A percentile compares a stretch with the other conserved stretches of the same genome.
phyloP scores from a whole-genome alignment of 2,797 vertebrate genomes.

The Caiman crocodilus region DNA sequence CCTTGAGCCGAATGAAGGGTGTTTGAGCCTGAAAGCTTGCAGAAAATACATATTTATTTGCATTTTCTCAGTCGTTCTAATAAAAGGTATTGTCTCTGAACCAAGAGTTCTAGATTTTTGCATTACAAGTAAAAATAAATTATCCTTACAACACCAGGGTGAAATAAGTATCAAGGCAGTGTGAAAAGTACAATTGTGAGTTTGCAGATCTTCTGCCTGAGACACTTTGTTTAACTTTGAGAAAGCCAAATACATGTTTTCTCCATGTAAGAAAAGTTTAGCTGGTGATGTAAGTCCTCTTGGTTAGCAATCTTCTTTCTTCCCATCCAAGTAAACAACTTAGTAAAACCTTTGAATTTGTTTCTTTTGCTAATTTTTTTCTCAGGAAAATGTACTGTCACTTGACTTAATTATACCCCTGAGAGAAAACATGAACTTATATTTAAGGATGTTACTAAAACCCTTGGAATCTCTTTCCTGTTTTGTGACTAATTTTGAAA shows the following conservation, averaged over 20 bases:
- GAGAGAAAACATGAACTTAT: conserved; percentile 22
- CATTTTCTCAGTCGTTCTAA: no score
- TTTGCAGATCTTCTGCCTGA: background rate
- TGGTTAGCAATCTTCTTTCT: background rate
- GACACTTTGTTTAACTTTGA: background rate
- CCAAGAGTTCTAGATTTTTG: background rate
- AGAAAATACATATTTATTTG: no score
- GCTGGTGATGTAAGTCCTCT: background rate
- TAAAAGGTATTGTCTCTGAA: no score
- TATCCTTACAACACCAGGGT: background rate
- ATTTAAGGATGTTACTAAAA: conserved; percentile 45
- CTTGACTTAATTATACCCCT: conserved; percentile 22
- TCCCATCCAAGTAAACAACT: background rate
- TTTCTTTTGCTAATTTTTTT: background rate
- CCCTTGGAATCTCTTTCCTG: background rate
- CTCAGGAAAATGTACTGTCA: background rate
- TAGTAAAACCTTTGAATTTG: background rate
- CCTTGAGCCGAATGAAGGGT: no score
- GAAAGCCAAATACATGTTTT: background rate
- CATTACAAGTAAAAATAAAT: background rate
- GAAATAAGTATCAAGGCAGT: background rate
- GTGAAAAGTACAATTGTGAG: background rate
- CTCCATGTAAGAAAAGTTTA: background rate
- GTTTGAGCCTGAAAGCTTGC: no score
- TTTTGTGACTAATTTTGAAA: conserved; percentile 32